Percentiles rank a stretch among this genome's conserved stretches.
These are phyloP conservation scores for Mizuhopecten yessoensis DNA, from an alignment of 1,140 invertebrate genomes.

Conservation along the genomic window DNA sequence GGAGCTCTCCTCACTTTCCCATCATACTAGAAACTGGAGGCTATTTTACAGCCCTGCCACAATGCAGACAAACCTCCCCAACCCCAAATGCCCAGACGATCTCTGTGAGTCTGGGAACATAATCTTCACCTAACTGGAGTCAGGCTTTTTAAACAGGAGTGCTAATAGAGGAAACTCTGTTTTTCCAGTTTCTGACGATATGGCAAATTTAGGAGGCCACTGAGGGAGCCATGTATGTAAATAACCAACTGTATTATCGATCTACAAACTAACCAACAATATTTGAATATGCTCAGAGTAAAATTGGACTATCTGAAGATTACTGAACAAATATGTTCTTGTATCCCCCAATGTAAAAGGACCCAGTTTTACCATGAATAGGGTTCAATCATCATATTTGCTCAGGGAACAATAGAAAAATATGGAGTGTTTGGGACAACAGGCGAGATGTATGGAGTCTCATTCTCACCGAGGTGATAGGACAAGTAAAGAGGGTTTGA, in stretches of 20 bases:
- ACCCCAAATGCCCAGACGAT: background rate
- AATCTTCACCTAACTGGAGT: slow-evolving; percentile 32
- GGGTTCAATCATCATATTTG: slow-evolving; percentile 38
- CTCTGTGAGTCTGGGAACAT: background rate
- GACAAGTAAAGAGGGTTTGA: background rate
- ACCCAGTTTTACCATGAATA: slow-evolving; percentile 21
- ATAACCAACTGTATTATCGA: background rate
- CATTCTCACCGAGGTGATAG: background rate
- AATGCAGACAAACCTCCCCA: background rate
- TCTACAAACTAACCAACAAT: background rate
- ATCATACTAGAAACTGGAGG: background rate
- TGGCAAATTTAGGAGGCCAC: slow-evolving; percentile 14
- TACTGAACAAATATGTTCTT: background rate
- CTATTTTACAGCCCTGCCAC: background rate
- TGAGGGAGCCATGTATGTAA: background rate
- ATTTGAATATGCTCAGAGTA: background rate
- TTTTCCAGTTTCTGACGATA: slow-evolving; percentile 28
- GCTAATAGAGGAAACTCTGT: background rate
- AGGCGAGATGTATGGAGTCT: background rate
- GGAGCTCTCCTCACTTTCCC: background rate
- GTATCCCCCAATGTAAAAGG: background rate
- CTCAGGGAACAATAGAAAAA: slow-evolving; percentile 26
- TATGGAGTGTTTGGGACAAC: slow-evolving; percentile 22
- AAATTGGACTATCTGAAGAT: background rate
- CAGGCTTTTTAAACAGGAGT: background rate